Conservation (phyloP, 1,140 invertebrate species). For the Cotesia chilonis region DNA sequence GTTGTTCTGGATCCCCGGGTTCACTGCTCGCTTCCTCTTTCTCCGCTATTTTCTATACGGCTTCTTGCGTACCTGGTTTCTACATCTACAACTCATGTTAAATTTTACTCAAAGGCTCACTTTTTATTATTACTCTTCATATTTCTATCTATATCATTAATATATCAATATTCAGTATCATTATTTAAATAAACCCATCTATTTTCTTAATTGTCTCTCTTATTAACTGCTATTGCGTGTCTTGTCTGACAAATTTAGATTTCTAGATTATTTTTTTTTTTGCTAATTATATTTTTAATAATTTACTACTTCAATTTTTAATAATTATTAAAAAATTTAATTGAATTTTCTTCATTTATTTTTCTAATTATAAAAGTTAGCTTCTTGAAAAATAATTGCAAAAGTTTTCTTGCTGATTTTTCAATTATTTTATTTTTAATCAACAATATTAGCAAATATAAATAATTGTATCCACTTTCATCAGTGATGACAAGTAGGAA, state of each 20-base stretch:
- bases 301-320: background rate
- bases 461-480: background rate
- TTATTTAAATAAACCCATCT: background rate
- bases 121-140: conserved; percentile 3
- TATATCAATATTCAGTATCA: background rate
- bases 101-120: background rate
- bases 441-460: background rate
- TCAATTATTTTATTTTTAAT: background rate
- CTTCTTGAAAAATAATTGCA: too few species aligned
- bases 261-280: too few species aligned
- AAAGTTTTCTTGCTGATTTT: background rate
- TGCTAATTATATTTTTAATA: conserved; percentile 6
- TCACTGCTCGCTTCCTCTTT: conserved; percentile 46
- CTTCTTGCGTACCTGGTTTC: conserved; percentile 31
- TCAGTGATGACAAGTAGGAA: conserved; percentile 47
- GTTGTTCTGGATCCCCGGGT: conserved; percentile 55
- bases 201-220: background rate
- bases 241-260: too few species aligned
- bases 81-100: background rate
- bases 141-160: conserved; percentile 4
- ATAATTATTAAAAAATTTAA: too few species aligned
- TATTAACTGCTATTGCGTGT: background rate
- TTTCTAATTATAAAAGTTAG: too few species aligned
- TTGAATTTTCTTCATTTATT: too few species aligned
- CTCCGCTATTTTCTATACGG: conserved; percentile 43